Conservation (phyloP, 2,113 vertebrate species). For the Hyla sarda region DNA sequence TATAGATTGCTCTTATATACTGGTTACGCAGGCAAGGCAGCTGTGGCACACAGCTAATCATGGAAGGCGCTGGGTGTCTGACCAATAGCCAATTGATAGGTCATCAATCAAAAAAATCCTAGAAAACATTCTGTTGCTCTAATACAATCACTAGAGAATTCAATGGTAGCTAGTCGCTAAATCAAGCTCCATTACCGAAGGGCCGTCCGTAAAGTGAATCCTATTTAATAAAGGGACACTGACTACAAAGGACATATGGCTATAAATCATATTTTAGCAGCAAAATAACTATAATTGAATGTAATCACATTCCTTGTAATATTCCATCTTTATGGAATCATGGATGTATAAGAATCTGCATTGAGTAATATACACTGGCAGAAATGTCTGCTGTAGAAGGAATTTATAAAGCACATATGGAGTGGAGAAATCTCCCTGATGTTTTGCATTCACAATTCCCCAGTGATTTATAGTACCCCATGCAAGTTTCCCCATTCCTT, state of each 20-base stretch:
- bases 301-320: background rate
- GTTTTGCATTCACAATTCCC: background rate
- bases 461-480: slow-evolving; percentile 17
- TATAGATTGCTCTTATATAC: too few relatives aligned
- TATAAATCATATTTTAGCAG: background rate
- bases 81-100: too few relatives aligned
- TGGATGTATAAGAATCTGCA: background rate
- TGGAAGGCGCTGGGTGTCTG: too few relatives aligned
- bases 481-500: slow-evolving; percentile 51
- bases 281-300: background rate
- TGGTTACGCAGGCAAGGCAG: too few relatives aligned
- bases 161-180: too few relatives aligned
- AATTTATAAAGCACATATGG: background rate
- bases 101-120: too few relatives aligned
- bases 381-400: slow-evolving; percentile 1
- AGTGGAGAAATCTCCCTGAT: background rate
- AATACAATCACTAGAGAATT: too few relatives aligned
- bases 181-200: too few relatives aligned
- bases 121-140: too few relatives aligned
- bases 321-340: background rate
- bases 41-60: too few relatives aligned
- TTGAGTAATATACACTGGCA: slow-evolving; percentile 7
- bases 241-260: background rate
- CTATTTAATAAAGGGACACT: background rate
- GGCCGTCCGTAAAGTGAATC: too few relatives aligned